Percentiles rank a stretch among this genome's conserved stretches.
These are phyloP conservation scores for Gymnocheta viridis DNA, from an alignment of 2,888 invertebrate genomes.

Conservation along the genomic window DNA sequence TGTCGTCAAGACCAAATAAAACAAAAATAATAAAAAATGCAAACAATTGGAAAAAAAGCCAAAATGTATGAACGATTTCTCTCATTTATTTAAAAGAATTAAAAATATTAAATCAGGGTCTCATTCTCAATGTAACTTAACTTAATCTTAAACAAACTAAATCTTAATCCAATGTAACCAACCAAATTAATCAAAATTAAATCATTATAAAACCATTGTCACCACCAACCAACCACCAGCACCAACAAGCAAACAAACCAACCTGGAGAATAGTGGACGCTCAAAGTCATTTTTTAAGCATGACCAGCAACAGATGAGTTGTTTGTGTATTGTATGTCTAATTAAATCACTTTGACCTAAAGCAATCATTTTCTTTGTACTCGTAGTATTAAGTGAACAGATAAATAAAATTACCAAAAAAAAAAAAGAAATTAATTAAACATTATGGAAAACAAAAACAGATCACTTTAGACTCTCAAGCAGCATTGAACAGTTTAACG, in stretches of 20 bases:
- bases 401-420: no score
- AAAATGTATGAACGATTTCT: slow-evolving; percentile 63
- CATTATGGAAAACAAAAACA: no score
- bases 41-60: slow-evolving; percentile 27
- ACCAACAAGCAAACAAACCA: not conserved
- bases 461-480: no score
- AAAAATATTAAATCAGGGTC: slow-evolving; percentile 50
- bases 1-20: not conserved
- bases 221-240: not conserved
- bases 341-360: no score
- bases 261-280: slow-evolving; percentile 45
- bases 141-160: slow-evolving; percentile 50
- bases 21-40: not conserved
- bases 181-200: slow-evolving; percentile 64
- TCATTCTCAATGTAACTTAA: slow-evolving; percentile 53
- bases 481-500: no score
- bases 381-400: no score
- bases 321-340: not conserved
- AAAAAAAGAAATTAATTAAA: no score
- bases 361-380: no score
- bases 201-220: slow-evolving; percentile 47
- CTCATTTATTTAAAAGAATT: slow-evolving; percentile 28
- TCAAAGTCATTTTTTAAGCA: slow-evolving; percentile 16
- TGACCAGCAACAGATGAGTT: slow-evolving; percentile 4
- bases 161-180: slow-evolving; percentile 60